Conservation (phyloP, 1,140 invertebrate species). For the Pomacea maculata region DNA sequence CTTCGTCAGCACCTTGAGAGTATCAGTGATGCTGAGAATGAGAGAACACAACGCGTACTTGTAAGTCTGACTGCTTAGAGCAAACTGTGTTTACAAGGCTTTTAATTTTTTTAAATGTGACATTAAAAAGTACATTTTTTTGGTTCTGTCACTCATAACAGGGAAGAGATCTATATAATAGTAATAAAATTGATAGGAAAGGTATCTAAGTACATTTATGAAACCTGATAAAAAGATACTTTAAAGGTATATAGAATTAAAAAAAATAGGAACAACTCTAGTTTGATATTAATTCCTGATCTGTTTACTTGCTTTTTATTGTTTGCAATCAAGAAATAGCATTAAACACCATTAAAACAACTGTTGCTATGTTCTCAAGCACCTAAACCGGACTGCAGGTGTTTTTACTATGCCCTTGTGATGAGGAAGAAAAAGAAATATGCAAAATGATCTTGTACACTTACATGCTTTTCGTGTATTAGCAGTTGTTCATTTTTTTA, state of each 20-base stretch:
- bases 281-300: not conserved
- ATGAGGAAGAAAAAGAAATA: not conserved
- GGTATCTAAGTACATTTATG: too few species aligned
- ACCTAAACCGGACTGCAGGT: too few species aligned
- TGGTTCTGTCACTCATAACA: too few species aligned
- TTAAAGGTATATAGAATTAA: too few species aligned
- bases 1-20: constrained; percentile 18
- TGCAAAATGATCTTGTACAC: not conserved
- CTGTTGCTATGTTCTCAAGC: too few species aligned
- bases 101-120: not conserved
- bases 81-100: not conserved
- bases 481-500: not conserved
- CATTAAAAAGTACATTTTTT: not conserved
- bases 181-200: too few species aligned
- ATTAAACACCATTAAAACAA: too few species aligned
- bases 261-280: too few species aligned
- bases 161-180: too few species aligned
- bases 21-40: constrained; percentile 1
- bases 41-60: not conserved
- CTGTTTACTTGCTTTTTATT: not conserved
- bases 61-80: constrained; percentile 1
- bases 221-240: too few species aligned
- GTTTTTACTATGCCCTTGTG: too few species aligned
- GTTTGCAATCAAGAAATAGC: not conserved
- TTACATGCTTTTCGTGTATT: not conserved